Evolutionary conservation across 2,113 vertebrate genomes (phyloP).

Genomic region (Picathartes gymnocephalus): DNA sequence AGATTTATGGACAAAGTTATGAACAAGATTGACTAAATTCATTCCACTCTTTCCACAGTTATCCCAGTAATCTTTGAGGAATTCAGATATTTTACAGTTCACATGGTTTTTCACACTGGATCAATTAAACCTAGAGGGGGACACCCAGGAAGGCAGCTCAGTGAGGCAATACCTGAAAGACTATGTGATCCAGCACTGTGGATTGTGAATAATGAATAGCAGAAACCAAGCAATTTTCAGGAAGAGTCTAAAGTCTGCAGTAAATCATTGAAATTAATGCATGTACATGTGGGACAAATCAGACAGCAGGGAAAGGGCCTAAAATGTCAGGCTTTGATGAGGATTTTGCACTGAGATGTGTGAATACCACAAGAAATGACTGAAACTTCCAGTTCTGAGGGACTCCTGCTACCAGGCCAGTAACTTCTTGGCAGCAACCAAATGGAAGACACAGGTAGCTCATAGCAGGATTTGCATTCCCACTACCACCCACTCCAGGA

Average conservation of each 20-base stretch:
- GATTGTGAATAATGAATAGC: not conserved
- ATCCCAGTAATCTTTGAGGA: not conserved
- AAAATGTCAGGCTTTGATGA: not conserved
- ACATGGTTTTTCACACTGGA: accelerated
- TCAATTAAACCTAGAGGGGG: not conserved
- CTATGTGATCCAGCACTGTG: not conserved
- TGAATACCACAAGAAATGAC: not conserved
- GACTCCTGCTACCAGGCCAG: not conserved
- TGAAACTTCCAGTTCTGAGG: not conserved
- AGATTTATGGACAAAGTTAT: not conserved
- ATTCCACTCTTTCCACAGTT: not conserved
- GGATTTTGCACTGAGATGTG: not conserved
- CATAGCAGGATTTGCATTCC: not conserved
- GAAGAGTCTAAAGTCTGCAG: not conserved
- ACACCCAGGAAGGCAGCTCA: not conserved
- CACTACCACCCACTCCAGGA: not conserved
- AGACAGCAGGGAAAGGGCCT: not conserved
- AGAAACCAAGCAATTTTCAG: not conserved
- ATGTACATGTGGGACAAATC: not conserved
- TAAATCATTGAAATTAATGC: not conserved
- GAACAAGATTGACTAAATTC: not conserved
- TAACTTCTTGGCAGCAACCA: not conserved
- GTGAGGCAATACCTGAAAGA: not conserved
- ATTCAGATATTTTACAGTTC: accelerated
- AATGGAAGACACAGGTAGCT: not conserved